Base-by-base conservation (phyloP, 2,797 vertebrate species). In the Falco novaeseelandiae region DNA sequence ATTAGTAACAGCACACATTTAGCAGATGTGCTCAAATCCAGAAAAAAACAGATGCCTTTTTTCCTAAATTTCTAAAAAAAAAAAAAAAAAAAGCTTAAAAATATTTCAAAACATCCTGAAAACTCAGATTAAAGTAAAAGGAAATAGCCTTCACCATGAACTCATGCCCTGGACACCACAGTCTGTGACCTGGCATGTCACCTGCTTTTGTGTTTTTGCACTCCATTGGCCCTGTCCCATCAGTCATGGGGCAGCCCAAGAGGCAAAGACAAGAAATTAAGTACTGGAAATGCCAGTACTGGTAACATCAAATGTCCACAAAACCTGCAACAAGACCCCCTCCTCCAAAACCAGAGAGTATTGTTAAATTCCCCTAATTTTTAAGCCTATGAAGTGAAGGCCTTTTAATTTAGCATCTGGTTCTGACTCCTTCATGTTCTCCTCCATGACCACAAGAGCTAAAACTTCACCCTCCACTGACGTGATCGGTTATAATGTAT, bases 361-460 rank as follows among this genome's bases (percentile, higher is more conserved):
- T 19, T 61, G 36, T 73, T 93, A 87, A 89, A 92, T 40, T 46
- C 29, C 58, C 69, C 27, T 86, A 3, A 54, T 54, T 85, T 74
- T 86, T 65, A 90, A 83, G 58, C 20, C 57, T 58, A 5, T 61
- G 23, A 85, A 92, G 16, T 21, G 40, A 87, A 82, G 40, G 44
- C 21, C 52, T 67, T 93, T 90, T 40, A 95, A 87, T 52, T 63
- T 42, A 74, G 86, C 83, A 89, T 92, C 86, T 89, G 78, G 8
- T 93, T 95, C 62, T 74, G 81, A 82, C 88, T 90, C 66, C 74
- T 61, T 79, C 22, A 4, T 76, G 74, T 46, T 85, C 78, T 91
- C 55, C 59, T 83, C 83, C 19, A 66, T 74, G 94, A 90, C 90
- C 86, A 82, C 90, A 93, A 85, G 49, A 85, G 71, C 86, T 84